Conservation (phyloP, 2,888 invertebrate species). For the Sympetrum striolatum region DNA sequence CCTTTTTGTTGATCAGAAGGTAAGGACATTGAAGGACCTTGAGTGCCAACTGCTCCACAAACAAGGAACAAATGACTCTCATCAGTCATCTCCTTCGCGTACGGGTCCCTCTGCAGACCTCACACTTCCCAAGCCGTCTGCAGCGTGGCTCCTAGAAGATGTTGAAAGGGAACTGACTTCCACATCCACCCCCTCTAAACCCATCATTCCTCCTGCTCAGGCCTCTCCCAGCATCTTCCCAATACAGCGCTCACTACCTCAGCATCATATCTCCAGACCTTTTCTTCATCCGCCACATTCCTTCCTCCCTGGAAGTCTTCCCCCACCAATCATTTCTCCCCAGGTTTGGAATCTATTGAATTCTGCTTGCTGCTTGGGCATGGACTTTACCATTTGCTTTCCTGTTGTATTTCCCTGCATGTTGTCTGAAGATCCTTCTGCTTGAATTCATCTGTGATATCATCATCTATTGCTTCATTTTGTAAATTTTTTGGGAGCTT, state of each 20-base stretch:
- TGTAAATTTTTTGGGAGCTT: too few relatives aligned
- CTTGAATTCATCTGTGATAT: background rate
- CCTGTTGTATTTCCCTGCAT: background rate
- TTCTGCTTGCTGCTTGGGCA: background rate
- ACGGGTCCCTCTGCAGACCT: slow-evolving; percentile 55
- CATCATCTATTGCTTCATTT: too few relatives aligned
- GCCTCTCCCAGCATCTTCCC: slow-evolving; percentile 15
- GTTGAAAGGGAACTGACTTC: slow-evolving; percentile 47
- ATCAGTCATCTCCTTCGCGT: slow-evolving; percentile 11
- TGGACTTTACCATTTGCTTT: background rate
- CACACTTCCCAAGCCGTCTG: slow-evolving; percentile 52
- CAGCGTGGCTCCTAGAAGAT: slow-evolving; percentile 47
- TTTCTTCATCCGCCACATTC: slow-evolving; percentile 23
- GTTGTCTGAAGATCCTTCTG: background rate
- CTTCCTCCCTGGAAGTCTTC: slow-evolving; percentile 21
- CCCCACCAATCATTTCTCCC: slow-evolving; percentile 12
- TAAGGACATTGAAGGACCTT: slow-evolving; percentile 76
- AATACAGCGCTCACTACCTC: slow-evolving; percentile 19
- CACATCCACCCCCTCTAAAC: slow-evolving; percentile 48
- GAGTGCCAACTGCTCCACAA: slow-evolving; percentile 70
- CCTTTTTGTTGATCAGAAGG: slow-evolving; percentile 62
- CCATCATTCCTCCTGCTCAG: slow-evolving; percentile 53
- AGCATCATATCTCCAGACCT: slow-evolving; percentile 31
- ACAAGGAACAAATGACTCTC: slow-evolving; percentile 50
- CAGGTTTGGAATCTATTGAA: slow-evolving; percentile 7